phyloP scores from a whole-genome alignment of 2,797 vertebrate genomes.

The Percopsis omiscomaycus region DNA sequence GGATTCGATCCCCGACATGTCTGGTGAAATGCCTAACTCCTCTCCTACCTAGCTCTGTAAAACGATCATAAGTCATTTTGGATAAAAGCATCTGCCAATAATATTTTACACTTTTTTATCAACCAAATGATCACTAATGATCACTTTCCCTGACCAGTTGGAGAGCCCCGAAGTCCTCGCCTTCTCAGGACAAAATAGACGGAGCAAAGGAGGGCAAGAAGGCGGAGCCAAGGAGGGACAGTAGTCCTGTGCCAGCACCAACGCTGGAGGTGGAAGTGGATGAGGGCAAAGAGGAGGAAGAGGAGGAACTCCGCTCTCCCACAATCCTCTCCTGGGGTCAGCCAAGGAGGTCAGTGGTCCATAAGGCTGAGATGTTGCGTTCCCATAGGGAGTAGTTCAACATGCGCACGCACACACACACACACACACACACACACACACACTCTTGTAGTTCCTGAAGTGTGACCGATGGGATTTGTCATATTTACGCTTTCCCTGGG shows the following conservation, averaged over 20 bases:
- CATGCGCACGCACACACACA: conserved; percentile 7
- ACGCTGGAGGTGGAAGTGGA: conserved; percentile 43
- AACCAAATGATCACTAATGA: too few relatives aligned
- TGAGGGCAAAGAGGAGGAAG: conserved; percentile 25
- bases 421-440: conserved; percentile 5
- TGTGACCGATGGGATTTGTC: conserved; percentile 63
- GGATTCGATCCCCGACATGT: too few relatives aligned
- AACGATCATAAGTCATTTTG: too few relatives aligned
- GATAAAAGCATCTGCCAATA: too few relatives aligned
- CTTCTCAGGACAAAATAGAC: not conserved
- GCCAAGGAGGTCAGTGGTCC: conserved; percentile 63
- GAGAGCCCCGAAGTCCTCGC: too few relatives aligned
- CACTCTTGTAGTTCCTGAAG: conserved; percentile 37
- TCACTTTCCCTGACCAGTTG: too few relatives aligned
- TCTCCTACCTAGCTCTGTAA: too few relatives aligned
- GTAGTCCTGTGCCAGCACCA: conserved; percentile 17
- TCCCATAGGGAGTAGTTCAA: conserved; percentile 8
- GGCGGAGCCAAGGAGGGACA: conserved; percentile 15
- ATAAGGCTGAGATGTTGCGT: conserved; percentile 3
- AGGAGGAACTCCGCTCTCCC: conserved; percentile 37
- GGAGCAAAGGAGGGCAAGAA: conserved; percentile 14
- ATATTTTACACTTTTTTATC: too few relatives aligned
- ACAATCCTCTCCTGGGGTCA: conserved; percentile 52
- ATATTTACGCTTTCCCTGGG: conserved; percentile 50
- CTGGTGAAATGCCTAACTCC: too few relatives aligned